phyloP scores from a whole-genome alignment of 64 coral and sea anemone species.

The Platygyra sinensis region DNA sequence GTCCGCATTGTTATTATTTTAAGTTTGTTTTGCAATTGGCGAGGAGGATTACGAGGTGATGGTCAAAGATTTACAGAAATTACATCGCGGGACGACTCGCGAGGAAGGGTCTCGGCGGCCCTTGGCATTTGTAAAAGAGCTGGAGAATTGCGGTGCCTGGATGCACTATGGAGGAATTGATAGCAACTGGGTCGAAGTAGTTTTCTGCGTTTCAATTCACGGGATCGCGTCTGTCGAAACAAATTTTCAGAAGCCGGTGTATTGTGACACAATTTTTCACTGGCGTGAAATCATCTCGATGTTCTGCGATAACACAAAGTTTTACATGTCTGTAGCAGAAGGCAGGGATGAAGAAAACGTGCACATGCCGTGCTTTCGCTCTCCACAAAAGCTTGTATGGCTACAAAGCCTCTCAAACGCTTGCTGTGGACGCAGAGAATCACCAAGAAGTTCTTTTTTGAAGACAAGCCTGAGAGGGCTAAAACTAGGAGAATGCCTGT shows the following conservation, averaged over 20 bases:
- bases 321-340: constrained; percentile 42
- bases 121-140: constrained; percentile 58
- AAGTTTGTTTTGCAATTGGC: not conserved
- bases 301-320: constrained; percentile 64
- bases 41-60: constrained; percentile 70
- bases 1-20: too few relatives aligned
- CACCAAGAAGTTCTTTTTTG: constrained; percentile 65
- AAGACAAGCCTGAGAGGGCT: constrained; percentile 42
- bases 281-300: constrained; percentile 70
- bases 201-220: constrained; percentile 56
- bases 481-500: constrained; percentile 13
- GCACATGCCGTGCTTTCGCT: constrained; percentile 37
- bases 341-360: not conserved
- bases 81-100: constrained; percentile 65
- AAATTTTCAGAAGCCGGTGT: constrained; percentile 66
- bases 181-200: constrained; percentile 32
- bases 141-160: constrained; percentile 56
- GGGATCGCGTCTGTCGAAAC: constrained; percentile 66
- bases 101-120: constrained; percentile 47
- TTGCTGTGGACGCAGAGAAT: constrained; percentile 55
- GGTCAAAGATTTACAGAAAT: constrained; percentile 84
- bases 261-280: constrained; percentile 46
- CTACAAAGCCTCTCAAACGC: constrained; percentile 67
- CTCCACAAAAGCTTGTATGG: constrained; percentile 81
- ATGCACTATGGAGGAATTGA: constrained; percentile 69